A percentile compares a stretch with the other conserved stretches of the same genome.
Evolutionary conservation across 2,113 vertebrate species (phyloP).

Genomic region (Jaculus jaculus): DNA sequence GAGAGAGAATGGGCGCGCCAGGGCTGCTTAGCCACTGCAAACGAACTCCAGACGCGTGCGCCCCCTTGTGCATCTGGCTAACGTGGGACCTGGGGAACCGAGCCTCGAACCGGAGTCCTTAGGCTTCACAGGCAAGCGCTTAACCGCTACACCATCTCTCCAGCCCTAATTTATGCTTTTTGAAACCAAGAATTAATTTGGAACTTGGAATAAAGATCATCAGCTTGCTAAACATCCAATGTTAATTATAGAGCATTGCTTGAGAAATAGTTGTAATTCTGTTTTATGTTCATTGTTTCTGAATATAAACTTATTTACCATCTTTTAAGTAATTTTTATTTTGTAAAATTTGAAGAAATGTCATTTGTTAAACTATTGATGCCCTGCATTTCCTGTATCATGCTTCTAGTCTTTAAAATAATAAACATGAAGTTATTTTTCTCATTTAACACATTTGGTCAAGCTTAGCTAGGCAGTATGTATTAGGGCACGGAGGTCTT

Average conservation of each 20-base stretch:
- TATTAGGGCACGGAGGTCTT: neutral
- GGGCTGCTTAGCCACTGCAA: too few species aligned
- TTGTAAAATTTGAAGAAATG: neutral
- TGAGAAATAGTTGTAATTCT: neutral
- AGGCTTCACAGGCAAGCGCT: too few species aligned
- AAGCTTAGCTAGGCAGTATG: neutral
- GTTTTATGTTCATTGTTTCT: neutral
- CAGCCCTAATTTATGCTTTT: neutral
- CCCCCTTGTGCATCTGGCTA: too few species aligned
- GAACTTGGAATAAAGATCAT: neutral
- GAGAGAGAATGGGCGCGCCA: too few species aligned
- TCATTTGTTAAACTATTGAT: neutral
- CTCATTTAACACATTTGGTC: neutral
- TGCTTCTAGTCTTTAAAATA: neutral
- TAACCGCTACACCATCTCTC: too few species aligned
- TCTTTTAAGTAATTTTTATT: neutral
- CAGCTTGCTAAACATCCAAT: neutral
- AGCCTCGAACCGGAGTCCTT: too few species aligned
- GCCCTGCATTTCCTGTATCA: neutral
- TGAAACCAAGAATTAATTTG: neutral
- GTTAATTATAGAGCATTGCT: neutral
- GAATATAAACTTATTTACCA: neutral
- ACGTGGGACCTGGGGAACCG: too few species aligned
- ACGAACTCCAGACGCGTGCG: too few species aligned
- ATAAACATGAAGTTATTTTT: neutral